phyloP scores from a whole-genome alignment of 1,140 invertebrate genomes.

The Aphaenogaster floridana region DNA sequence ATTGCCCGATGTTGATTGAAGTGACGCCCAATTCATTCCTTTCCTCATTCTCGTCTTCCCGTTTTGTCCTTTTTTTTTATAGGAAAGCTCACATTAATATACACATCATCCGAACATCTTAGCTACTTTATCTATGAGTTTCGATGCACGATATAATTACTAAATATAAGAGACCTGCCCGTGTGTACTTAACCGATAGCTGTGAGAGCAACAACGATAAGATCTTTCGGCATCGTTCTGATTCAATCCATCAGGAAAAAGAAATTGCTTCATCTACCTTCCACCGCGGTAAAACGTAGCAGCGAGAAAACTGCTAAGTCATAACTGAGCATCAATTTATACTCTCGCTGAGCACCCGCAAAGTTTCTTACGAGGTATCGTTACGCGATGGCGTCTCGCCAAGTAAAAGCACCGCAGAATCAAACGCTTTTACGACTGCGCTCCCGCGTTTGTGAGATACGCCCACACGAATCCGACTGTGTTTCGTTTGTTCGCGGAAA shows the following conservation, averaged over 20 bases:
- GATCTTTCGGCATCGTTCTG: conserved; percentile 22
- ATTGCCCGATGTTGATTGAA: not conserved
- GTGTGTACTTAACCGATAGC: not conserved
- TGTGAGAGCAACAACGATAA: conserved; percentile 29
- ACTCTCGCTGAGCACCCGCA: conserved; percentile 29
- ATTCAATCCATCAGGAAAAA: conserved; percentile 39
- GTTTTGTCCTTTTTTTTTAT: not conserved
- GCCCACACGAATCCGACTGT: not conserved
- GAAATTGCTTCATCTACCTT: conserved; percentile 33
- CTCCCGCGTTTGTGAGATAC: conserved; percentile 33
- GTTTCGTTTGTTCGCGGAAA: conserved; percentile 24
- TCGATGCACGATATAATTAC: conserved; percentile 26
- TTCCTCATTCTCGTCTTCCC: not conserved
- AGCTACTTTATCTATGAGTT: no score
- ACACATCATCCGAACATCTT: not conserved
- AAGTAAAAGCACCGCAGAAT: conserved; percentile 41
- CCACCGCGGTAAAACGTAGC: conserved; percentile 2
- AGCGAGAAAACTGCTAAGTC: conserved; percentile 50
- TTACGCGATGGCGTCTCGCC: conserved; percentile 48
- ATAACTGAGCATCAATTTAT: conserved; percentile 53
- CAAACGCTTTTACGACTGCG: conserved; percentile 37
- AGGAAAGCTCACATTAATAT: not conserved
- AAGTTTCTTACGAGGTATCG: conserved; percentile 48
- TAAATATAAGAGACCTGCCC: not conserved
- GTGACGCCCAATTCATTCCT: not conserved